phyloP scores from a whole-genome alignment of 1,140 invertebrate genomes.

The Reticulitermes speratus region DNA sequence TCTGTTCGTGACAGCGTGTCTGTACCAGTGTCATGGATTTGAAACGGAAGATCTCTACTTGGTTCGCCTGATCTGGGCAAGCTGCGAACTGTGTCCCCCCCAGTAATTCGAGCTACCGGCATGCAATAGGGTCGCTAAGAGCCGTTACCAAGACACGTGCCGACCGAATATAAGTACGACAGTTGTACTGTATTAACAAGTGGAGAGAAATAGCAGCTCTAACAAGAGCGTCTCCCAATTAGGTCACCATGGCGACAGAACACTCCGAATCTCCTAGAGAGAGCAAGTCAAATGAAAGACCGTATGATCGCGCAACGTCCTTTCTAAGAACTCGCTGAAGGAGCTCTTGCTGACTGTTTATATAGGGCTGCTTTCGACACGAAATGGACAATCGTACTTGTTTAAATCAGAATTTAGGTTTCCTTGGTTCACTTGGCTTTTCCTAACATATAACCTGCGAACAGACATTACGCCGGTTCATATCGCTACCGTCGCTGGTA shows the following conservation, averaged over 20 bases:
- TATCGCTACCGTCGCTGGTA: background rate
- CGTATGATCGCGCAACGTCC: background rate
- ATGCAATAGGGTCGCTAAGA: no score
- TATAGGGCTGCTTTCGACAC: background rate
- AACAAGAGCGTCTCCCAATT: background rate
- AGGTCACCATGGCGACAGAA: background rate
- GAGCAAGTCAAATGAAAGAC: background rate
- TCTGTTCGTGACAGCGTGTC: no score
- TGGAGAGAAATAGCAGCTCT: background rate
- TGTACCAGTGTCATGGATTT: no score
- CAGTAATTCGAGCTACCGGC: no score
- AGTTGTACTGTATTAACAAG: background rate
- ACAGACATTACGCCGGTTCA: background rate
- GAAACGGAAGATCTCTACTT: no score
- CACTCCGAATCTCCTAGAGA: background rate
- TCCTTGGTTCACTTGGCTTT: background rate
- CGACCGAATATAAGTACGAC: background rate
- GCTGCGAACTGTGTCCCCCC: no score
- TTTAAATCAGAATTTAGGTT: background rate
- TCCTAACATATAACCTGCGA: background rate
- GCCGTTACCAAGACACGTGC: background rate
- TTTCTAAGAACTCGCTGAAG: background rate
- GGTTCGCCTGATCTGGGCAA: no score
- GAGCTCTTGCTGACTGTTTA: background rate
- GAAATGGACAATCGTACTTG: background rate